Evolutionary conservation across 2,797 vertebrate genomes (phyloP), one percentile per base, ranked within the genome.

Genomic region (Sebastes cheni): DNA sequence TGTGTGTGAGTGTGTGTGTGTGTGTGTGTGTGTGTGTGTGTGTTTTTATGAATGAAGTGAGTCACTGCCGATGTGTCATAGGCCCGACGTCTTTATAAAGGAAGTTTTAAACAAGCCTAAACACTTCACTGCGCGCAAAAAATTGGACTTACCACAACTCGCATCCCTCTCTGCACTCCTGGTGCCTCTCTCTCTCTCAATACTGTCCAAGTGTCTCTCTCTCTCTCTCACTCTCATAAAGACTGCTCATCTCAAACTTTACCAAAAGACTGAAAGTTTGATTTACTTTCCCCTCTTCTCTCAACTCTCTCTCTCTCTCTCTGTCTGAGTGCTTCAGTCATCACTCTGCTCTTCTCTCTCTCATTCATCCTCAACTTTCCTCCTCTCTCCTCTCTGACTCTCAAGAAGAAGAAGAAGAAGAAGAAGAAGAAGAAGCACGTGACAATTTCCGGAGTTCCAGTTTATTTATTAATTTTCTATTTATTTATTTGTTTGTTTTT

Each of bases 21-120:
- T 79, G 89, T 78, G 82, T 81, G 80, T 83, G 76, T 77, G 76
- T 80, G 87, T 83, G 89, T 88, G 89, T 87, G 92, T 93, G 94
- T 94, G 93, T 95, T 96, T 96, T 96, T 96, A 96, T 96, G 96
- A 96, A 96, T 96, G 96, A 96, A 96, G 95, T 96, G 95, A 96
- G 93, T 96, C 96, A 96, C 95, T 94, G 92, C 87, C 92, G 94
- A 96, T 96, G 96, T 96, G 96, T 96, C 96, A 96, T 96, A 95
- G 93, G 93, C 95, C 95, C 93, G 95, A 94, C 93, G 95, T 96
- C 96, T 96, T 96, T 96, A 96, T 96, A 96, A 96, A 96, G 95
- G 95, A 96, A 95, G 95, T 96, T 96, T 96, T 96, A 96, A 96
- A 96, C 96, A 96, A 96, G 96, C 95, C 96, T 96, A 96, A 96